Base-by-base conservation (phyloP, 2,113 vertebrate species). In the Hypomesus transpacificus region DNA sequence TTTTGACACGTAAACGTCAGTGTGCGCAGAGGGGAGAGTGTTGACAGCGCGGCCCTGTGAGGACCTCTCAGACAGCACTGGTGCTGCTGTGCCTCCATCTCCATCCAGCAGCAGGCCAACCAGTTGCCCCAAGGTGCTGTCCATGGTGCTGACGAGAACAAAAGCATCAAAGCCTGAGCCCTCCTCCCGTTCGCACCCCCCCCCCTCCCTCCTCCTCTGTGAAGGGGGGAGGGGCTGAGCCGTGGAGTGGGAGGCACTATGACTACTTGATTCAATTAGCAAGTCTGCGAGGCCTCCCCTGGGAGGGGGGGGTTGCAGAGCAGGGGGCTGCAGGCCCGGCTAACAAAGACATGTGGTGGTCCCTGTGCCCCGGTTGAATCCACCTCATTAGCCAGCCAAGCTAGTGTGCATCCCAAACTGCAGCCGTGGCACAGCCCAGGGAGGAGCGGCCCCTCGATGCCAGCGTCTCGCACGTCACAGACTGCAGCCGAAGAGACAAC, bases 191-290 rank as follows among this genome's bases (percentile, higher is more conserved):
- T n/a, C n/a, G n/a, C n/a, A n/a, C 85, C 77, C 70, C 58, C 80
- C 76, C 24, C 24, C 13, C 59, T 46, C 0, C n/a, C n/a, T 2
- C 16, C 75, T 81, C 68, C 74, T 76, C 62, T 69, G 16, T 0
- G 60, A 76, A 50, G 56, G 81, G 84, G 83, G 21, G 57, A 18
- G 18, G 57, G 20, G 57, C 84, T 14, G 81, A 77, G 88, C 68
- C 76, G 31, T 71, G 72, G 59, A 75, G 85, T 86, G 80, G 81
- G 62, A 78, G 86, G 89, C 78, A 79, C 39, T 89, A 79, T 86
- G 81, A 75, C 90, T 79, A 91, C 89, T 92, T 95, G 94, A 97
- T 96, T 98, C 92, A 97, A 96, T 98, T 96, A 96, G 87, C 83
- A 75, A 84, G 87, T 85, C 90, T 93, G 90, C 86, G 92, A 94